Conservation (phyloP, 2,113 vertebrate species). For the Centropristis striata region DNA sequence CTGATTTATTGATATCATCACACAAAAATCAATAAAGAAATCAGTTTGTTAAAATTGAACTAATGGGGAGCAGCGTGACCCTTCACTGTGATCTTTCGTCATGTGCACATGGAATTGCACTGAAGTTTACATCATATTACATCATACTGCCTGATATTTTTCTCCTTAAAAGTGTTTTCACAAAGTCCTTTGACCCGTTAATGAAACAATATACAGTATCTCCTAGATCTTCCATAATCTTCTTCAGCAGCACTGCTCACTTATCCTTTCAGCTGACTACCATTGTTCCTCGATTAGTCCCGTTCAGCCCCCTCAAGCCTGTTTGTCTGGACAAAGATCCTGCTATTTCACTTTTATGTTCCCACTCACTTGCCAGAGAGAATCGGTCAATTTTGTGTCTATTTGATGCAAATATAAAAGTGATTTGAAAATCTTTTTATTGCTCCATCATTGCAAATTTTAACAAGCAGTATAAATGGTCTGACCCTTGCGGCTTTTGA, state of each 20-base stretch:
- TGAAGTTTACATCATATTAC: constrained; percentile 50
- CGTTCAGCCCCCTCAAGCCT: constrained; percentile 28
- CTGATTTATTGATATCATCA: constrained; percentile 37
- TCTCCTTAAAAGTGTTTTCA: constrained; percentile 24
- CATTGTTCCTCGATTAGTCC: constrained; percentile 55
- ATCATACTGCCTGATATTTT: constrained; percentile 41
- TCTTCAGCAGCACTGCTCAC: constrained; percentile 18
- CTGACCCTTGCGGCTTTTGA: constrained; percentile 32
- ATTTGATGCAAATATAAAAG: constrained; percentile 43
- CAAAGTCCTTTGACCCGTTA: constrained; percentile 29
- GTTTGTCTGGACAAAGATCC: constrained; percentile 49
- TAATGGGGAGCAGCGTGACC: background rate
- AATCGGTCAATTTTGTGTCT: constrained; percentile 26
- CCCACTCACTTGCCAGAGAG: constrained; percentile 1
- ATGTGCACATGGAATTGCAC: constrained; percentile 29
- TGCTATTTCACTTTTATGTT: constrained; percentile 43
- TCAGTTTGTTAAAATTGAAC: constrained; percentile 19
- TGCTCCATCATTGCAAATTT: constrained; percentile 27
- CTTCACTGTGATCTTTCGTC: constrained; percentile 1
- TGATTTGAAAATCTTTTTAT: constrained; percentile 29
- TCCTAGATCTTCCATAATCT: constrained; percentile 41
- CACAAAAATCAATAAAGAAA: constrained; percentile 38
- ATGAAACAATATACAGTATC: constrained; percentile 34
- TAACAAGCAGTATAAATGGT: constrained; percentile 45
- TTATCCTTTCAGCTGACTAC: constrained; percentile 43